Conservation (phyloP, 2,113 vertebrate genomes). For the Fukomys damarensis region DNA sequence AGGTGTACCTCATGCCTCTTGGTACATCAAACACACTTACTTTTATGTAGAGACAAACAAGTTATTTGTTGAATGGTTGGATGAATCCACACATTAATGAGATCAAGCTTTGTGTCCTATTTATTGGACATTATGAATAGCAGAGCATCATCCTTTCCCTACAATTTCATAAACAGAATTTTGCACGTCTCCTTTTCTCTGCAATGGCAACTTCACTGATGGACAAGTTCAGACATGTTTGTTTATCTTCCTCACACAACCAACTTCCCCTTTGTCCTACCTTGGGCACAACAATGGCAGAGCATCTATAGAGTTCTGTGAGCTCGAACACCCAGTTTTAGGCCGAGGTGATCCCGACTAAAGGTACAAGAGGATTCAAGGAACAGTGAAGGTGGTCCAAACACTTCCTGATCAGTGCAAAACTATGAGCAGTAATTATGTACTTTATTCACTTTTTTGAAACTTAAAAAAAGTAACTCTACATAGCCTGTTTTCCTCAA, state of each 20-base stretch:
- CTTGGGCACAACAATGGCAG: neutral
- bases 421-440: neutral
- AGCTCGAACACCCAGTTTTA: neutral
- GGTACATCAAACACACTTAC: neutral
- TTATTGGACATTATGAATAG: neutral
- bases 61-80: neutral
- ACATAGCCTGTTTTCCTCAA: neutral
- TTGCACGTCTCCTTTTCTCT: neutral
- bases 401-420: neutral
- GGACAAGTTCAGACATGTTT: neutral
- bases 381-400: neutral
- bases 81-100: neutral
- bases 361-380: neutral
- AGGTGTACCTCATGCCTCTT: neutral
- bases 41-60: neutral
- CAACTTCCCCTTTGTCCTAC: neutral
- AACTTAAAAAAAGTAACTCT: conserved; percentile 1
- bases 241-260: neutral
- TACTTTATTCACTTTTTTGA: neutral
- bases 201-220: neutral
- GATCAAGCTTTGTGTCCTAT: neutral
- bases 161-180: conserved; percentile 15
- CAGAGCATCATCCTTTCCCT: neutral
- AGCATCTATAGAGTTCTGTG: neutral
- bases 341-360: neutral